These are phyloP conservation scores for Sinopyrophorus schimmeli DNA, from an alignment of 2,888 invertebrate species.

Conservation along the genomic window DNA sequence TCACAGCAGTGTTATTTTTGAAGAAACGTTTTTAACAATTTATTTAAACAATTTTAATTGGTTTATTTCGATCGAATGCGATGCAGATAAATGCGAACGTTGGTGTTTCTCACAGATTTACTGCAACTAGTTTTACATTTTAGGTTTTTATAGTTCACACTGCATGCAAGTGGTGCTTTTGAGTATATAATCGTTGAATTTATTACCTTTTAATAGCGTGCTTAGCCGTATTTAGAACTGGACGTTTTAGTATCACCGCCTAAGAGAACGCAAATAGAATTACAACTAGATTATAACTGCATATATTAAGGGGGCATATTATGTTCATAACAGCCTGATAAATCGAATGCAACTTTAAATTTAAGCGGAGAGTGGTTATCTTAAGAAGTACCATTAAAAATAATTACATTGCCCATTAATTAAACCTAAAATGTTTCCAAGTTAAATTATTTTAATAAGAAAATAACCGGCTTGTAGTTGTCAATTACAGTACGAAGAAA, in stretches of 20 bases:
- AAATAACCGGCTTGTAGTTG: not conserved
- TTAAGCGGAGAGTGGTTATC: not conserved
- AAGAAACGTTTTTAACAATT: too few species aligned
- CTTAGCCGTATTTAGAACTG: conserved; percentile 10
- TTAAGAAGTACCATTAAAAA: not conserved
- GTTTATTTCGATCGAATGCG: conserved; percentile 6
- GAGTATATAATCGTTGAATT: conserved; percentile 1
- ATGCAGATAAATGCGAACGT: conserved; percentile 10
- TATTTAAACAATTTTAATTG: conserved; percentile 13
- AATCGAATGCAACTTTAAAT: not conserved
- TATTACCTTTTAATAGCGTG: conserved; percentile 11
- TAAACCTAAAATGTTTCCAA: too few species aligned
- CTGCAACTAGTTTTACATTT: conserved; percentile 13
- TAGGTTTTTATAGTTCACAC: conserved; percentile 5
- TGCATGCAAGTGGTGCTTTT: conserved; percentile 8
- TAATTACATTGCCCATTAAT: too few species aligned
- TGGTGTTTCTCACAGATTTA: conserved; percentile 7
- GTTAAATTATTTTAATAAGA: conserved; percentile 1
- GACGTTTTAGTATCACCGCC: conserved; percentile 7
- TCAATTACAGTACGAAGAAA: not conserved
- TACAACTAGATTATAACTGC: not conserved
- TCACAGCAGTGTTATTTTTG: too few species aligned
- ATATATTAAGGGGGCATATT: too few species aligned
- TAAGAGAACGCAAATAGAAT: conserved; percentile 1
- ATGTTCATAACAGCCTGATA: not conserved